Evolutionary conservation across 2,113 vertebrate genomes (phyloP).

Genomic region (Mystacornis crossleyi): DNA sequence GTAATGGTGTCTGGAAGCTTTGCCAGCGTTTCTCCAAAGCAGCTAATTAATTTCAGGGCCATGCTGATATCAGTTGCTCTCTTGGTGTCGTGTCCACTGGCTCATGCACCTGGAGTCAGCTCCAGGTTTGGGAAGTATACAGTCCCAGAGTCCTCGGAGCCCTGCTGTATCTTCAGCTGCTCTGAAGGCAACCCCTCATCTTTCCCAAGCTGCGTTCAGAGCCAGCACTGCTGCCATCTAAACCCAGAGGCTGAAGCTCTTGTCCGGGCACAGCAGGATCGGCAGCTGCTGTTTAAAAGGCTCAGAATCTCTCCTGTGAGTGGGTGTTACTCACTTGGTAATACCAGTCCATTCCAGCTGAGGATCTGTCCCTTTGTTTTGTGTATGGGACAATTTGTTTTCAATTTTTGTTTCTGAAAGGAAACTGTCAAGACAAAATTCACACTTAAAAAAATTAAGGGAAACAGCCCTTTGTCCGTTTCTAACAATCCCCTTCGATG

Average conservation of each 20-base stretch:
- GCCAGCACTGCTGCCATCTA: not conserved
- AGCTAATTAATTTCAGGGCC: not conserved
- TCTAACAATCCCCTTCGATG: conserved; percentile 4
- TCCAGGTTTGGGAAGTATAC: not conserved
- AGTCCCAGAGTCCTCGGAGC: not conserved
- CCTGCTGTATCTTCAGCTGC: not conserved
- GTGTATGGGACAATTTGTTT: conserved; percentile 54
- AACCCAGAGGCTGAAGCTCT: not conserved
- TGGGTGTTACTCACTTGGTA: conserved; percentile 32
- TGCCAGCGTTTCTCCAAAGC: not conserved
- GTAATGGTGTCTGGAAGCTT: conserved; percentile 1
- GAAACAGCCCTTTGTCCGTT: conserved; percentile 40
- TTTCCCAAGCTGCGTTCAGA: not conserved
- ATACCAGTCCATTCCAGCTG: conserved; percentile 43
- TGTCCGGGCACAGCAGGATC: not conserved
- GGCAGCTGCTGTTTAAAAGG: not conserved
- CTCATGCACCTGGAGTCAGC: not conserved
- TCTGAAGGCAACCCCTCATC: not conserved
- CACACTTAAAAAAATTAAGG: conserved; percentile 45
- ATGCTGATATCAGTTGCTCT: not conserved
- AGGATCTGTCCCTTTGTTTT: conserved; percentile 49
- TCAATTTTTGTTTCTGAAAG: conserved; percentile 63
- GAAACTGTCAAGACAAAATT: conserved; percentile 65
- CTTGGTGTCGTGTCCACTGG: not conserved
- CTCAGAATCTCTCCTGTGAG: conserved; percentile 4